Base-by-base conservation (phyloP, 2,888 invertebrate genomes). In the Volucella zonaria region DNA sequence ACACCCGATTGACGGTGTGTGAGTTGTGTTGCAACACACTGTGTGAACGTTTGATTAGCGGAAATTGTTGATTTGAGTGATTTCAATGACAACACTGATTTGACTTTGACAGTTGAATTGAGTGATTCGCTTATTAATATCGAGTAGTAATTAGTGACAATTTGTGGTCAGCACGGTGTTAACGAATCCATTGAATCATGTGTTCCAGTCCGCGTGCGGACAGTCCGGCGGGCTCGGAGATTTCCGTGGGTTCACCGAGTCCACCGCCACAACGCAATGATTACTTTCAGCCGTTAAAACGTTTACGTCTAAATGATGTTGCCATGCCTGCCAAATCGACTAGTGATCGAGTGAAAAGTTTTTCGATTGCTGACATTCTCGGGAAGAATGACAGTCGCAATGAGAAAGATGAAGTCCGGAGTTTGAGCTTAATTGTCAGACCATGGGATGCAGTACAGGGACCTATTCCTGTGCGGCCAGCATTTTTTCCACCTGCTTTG, bases 321-420 rank as follows among this genome's bases (percentile, higher is more conserved):
- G 68, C 87, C 15, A 45, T 75, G 54, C 51, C 67, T 14, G 68
- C 59, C 88, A 87, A 58, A 95, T 96, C 89, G 96, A 96, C 88
- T 96, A 89, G 94, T 42, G 94, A 95, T 74, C 96, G 97, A 10
- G 96, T 97, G 49, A 97, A 97, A 91, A 97, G 97, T 91, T 98
- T 98, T 91, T 96, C 97, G 68, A 98, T 98, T 82, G 93, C 96
- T 90, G 98, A 98, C 93, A 98, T 98, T 90, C 93, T 98, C 87
- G 97, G 96, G 88, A 96, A 96, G 91, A 87, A 87, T 1, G 95
- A 89, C 8, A 81, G 51, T 43, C 68, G 54, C 12, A 73, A 56
- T n/a, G 74, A 67, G 14, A 80, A 75, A 18, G 71, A 76, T 38
- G 81, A 85, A 8, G 77, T 47, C 11, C 73, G 73, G 11, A 68